Conservation (phyloP, 37 sponge, comb jelly and placozoan species). For the Crambe crambe region DNA sequence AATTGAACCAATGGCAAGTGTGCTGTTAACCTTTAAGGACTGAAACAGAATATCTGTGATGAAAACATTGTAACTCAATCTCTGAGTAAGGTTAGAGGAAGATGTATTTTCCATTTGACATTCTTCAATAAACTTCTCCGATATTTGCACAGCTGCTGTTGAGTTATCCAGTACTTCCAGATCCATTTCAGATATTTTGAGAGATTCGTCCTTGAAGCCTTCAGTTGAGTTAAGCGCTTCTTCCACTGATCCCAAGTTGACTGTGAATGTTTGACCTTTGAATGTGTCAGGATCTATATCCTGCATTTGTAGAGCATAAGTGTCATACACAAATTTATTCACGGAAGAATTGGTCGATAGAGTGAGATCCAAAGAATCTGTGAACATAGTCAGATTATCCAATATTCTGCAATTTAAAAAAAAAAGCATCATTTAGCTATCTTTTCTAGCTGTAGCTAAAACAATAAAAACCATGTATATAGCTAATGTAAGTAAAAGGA, state of each 20-base stretch:
- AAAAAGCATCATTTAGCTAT: no score
- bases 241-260: constrained; percentile 45
- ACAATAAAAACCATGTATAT: background rate
- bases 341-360: background rate
- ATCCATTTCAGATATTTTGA: background rate
- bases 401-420: constrained; percentile 4
- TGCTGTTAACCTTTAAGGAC: background rate
- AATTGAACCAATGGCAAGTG: constrained; percentile 17
- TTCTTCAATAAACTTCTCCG: background rate
- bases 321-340: background rate
- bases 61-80: constrained; percentile 28
- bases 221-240: background rate
- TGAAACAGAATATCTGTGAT: constrained; percentile 26
- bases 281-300: constrained; percentile 8
- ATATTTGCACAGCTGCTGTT: constrained; percentile 4
- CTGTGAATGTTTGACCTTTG: constrained; percentile 22
- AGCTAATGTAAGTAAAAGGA: no score
- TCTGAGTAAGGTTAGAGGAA: background rate
- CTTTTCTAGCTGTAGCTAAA: no score
- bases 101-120: background rate
- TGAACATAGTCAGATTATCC: constrained; percentile 3
- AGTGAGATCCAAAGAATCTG: background rate
- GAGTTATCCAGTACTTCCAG: background rate
- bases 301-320: constrained; percentile 47
- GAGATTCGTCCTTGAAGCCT: background rate